phyloP scores from a whole-genome alignment of 2,888 invertebrate genomes.

The Caenorhabditis becei region DNA sequence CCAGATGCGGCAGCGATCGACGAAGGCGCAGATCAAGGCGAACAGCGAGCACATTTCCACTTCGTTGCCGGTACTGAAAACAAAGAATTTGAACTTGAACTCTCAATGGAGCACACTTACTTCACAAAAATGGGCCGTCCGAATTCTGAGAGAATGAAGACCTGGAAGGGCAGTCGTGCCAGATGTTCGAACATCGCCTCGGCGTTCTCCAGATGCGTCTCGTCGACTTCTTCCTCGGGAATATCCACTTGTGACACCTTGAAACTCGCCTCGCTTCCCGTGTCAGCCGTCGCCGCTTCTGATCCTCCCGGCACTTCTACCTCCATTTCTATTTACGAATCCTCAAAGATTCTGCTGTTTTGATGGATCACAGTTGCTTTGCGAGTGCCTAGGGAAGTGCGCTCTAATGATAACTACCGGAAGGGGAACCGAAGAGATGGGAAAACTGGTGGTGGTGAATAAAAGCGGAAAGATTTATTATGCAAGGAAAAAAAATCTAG shows the following conservation, averaged over 20 bases:
- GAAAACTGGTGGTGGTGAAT: background rate
- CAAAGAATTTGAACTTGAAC: background rate
- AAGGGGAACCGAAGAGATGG: background rate
- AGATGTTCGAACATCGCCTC: constrained; percentile 69
- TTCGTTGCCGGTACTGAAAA: constrained; percentile 79
- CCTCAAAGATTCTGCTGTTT: no score
- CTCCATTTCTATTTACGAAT: constrained; percentile 33
- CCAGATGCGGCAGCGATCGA: constrained; percentile 71
- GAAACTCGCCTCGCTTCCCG: constrained; percentile 56
- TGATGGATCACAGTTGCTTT: no score
- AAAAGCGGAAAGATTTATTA: background rate
- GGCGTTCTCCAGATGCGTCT: constrained; percentile 48
- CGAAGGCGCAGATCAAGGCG: constrained; percentile 77
- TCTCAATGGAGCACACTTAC: constrained; percentile 53
- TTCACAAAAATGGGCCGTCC: constrained; percentile 79
- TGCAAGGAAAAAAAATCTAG: constrained; percentile 4
- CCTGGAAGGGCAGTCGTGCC: constrained; percentile 71
- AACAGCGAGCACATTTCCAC: constrained; percentile 76
- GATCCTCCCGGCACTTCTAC: constrained; percentile 61
- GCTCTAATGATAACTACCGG: background rate
- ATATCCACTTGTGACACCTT: constrained; percentile 52
- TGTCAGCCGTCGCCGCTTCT: constrained; percentile 35
- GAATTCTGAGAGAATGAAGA: constrained; percentile 78
- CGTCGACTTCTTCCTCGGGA: constrained; percentile 30
- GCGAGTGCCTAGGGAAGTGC: no score